Conservation (phyloP, 1,140 invertebrate genomes). For the Brevipalpus yothersi region DNA sequence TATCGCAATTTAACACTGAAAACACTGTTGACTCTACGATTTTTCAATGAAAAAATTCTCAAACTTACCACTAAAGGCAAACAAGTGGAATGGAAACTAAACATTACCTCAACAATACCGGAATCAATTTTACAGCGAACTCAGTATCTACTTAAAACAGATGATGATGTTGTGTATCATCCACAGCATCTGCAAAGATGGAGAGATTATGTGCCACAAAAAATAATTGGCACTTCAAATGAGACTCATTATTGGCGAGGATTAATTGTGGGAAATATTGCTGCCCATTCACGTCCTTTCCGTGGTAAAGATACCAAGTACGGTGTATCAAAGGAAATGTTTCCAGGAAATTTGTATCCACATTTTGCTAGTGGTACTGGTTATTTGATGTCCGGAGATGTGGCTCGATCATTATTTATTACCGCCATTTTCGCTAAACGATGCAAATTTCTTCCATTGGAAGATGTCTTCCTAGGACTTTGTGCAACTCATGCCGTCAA, state of each 20-base stretch:
- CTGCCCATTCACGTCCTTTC: no score
- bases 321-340: conserved; percentile 46
- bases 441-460: conserved; percentile 13
- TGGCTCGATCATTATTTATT: conserved; percentile 2
- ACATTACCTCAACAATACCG: not conserved
- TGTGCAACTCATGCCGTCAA: conserved; percentile 1
- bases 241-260: not conserved
- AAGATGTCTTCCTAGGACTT: conserved; percentile 23
- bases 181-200: conserved; percentile 23
- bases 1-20: conserved; percentile 89
- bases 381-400: conserved; percentile 43
- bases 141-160: conserved; percentile 24
- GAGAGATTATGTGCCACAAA: conserved; percentile 1
- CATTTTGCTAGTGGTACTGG: conserved; percentile 59
- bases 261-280: not conserved
- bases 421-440: conserved; percentile 17
- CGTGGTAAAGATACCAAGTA: not conserved
- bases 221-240: not conserved
- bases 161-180: conserved; percentile 29
- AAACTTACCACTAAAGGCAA: not conserved
- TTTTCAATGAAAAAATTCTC: not conserved
- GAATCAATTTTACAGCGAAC: not conserved
- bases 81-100: not conserved
- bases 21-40: conserved; percentile 30
- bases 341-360: conserved; percentile 40